These are phyloP conservation scores for Athene cunicularia DNA, from an alignment of 2,113 vertebrate genomes.

Conservation along the genomic window DNA sequence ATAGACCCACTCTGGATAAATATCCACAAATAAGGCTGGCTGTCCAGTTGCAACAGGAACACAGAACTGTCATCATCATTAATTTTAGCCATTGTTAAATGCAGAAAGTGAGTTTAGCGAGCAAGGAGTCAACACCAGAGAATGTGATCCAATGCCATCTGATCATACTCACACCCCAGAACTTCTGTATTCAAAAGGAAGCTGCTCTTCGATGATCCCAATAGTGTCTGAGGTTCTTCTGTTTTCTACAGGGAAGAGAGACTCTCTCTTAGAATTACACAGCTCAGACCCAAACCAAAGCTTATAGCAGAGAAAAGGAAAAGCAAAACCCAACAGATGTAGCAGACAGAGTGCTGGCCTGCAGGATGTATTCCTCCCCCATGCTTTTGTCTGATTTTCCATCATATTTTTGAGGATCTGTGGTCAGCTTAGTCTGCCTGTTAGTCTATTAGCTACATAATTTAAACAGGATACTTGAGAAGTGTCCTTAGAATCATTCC, in stretches of 20 bases:
- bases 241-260: neutral
- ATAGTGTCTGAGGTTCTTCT: neutral
- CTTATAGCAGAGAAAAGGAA: neutral
- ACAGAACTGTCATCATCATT: neutral
- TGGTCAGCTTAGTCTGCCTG: neutral
- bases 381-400: neutral
- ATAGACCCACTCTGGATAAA: neutral
- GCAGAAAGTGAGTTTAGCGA: neutral
- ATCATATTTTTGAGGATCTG: neutral
- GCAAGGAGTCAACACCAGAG: neutral
- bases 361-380: neutral
- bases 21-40: neutral
- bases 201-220: neutral
- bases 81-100: neutral
- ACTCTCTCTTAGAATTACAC: neutral
- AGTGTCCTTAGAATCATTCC: neutral
- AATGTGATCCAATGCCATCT: neutral
- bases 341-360: neutral
- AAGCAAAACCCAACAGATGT: neutral
- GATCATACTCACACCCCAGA: neutral
- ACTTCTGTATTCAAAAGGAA: neutral
- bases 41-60: neutral
- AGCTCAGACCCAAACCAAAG: neutral
- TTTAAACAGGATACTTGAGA: neutral
- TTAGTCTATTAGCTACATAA: neutral